A percentile compares a stretch with the other conserved stretches of the same genome.
phyloP scores from a whole-genome alignment of 2,113 vertebrate genomes.

The Desmodus rotundus region DNA sequence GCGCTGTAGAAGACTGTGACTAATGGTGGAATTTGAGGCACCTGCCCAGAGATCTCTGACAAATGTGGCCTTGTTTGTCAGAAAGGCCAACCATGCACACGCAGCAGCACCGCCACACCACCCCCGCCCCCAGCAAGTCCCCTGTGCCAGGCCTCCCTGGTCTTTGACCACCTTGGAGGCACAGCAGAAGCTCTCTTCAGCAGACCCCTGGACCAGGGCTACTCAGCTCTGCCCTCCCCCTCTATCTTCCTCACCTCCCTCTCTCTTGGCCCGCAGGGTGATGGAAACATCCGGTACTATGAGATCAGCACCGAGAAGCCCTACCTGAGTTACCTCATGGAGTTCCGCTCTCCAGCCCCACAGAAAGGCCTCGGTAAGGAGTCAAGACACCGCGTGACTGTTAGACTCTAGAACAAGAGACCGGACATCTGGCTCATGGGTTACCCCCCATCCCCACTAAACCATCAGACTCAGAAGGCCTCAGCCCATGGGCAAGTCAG shows the following conservation, averaged over 20 bases:
- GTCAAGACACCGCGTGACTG: fast-evolving
- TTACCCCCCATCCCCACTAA: neutral
- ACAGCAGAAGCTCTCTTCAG: neutral
- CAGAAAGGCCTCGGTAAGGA: conserved; percentile 96
- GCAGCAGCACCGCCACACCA: too few relatives aligned
- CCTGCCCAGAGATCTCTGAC: neutral
- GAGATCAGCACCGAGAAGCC: conserved; percentile 95
- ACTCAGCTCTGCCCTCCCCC: neutral
- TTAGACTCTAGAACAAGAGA: neutral
- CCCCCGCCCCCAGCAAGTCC: too few relatives aligned
- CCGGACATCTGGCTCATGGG: neutral
- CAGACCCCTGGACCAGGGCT: neutral
- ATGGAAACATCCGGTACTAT: conserved; percentile 98
- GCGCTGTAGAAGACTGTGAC: neutral
- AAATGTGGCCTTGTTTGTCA: neutral
- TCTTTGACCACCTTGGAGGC: neutral
- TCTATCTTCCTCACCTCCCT: neutral
- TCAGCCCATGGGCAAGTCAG: neutral
- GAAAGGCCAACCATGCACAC: neutral
- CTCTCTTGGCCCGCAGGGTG: conserved; percentile 83
- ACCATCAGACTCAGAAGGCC: neutral
- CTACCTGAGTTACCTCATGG: conserved; percentile 95
- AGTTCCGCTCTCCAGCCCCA: conserved; percentile 94
- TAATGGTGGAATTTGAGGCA: neutral
- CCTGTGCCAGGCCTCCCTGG: neutral